Percentiles rank a stretch among this genome's conserved stretches.
phyloP scores from a whole-genome alignment of 2,888 invertebrate genomes.

The Tyria jacobaeae region DNA sequence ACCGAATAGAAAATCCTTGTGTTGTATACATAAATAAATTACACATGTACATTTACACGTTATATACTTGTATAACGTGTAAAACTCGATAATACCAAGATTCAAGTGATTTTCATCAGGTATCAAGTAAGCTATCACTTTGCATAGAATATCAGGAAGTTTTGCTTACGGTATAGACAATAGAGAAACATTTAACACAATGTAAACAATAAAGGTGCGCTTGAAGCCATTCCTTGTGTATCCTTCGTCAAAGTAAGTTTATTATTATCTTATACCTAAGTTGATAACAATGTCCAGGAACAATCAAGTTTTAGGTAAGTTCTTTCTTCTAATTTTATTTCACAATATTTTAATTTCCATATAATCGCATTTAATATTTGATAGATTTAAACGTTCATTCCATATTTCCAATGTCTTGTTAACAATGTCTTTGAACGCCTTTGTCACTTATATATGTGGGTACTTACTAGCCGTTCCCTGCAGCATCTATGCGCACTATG shows the following conservation, averaged over 20 bases:
- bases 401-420: too few species aligned
- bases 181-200: constrained; percentile 20
- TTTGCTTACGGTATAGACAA: constrained; percentile 41
- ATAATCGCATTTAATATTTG: too few species aligned
- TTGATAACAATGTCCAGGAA: constrained; percentile 34
- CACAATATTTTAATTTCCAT: too few species aligned
- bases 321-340: neutral
- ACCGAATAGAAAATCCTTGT: too few species aligned
- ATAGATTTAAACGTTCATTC: too few species aligned
- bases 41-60: too few species aligned
- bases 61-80: neutral
- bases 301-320: constrained; percentile 48
- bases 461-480: too few species aligned
- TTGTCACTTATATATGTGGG: too few species aligned
- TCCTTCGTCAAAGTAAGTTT: constrained; percentile 38
- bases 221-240: constrained; percentile 26
- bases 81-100: neutral
- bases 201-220: constrained; percentile 9
- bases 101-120: neutral
- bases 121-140: constrained; percentile 23
- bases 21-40: too few species aligned
- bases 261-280: constrained; percentile 4
- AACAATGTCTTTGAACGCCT: too few species aligned
- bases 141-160: constrained; percentile 41
- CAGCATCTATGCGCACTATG: too few species aligned